Base-by-base conservation (phyloP, 2,888 invertebrate species). In the Melanophora roralis region DNA sequence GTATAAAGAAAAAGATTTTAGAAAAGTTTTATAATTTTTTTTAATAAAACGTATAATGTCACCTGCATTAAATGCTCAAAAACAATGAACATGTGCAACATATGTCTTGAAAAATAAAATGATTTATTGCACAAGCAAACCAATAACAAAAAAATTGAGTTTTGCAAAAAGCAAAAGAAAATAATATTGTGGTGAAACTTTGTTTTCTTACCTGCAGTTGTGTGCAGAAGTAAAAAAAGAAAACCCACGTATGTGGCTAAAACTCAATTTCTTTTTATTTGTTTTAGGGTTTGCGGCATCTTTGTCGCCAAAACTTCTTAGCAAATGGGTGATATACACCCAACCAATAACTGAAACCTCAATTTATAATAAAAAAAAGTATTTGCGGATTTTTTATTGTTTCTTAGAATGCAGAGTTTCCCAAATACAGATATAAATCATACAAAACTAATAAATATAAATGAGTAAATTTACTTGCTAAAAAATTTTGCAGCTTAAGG, bases 211-310 rank as follows among this genome's bases (percentile, higher is more conserved):
- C 34, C 69, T 74, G 69, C 14, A 43, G 32, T 8, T 32, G 7
- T n/a, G n/a, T n/a, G n/a, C n/a, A n/a, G n/a, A n/a, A n/a, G n/a
- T n/a, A 55, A 45, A n/a, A 53, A 67, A 32, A 49, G 16, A 8
- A 75, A 67, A 69, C 19, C 74, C 79, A 79, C 79, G 65, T 69
- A 43, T 79, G 79, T 60, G 79, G 79, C 65, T 36, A 19, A 47
- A 75, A 75, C 71, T 75, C 36, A 59, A 65, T 65, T 36, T 71
- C 65, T 47, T 36, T 53, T 36, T 62, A 64, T 57, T 76, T 76
- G 69, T 76, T 57, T 64, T 43, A 32, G 40, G 36, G 47, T 8
- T 68, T 40, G 51, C 21, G n/a, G 11, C 16, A 2, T n/a, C 23
- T 51, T 45, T 62, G 23, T n/a, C 40, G 40, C 32, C 21, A 14